Percentiles rank a stretch among this genome's conserved stretches.
phyloP scores from a whole-genome alignment of 2,797 vertebrate genomes.

The Echiichthys vipera region DNA sequence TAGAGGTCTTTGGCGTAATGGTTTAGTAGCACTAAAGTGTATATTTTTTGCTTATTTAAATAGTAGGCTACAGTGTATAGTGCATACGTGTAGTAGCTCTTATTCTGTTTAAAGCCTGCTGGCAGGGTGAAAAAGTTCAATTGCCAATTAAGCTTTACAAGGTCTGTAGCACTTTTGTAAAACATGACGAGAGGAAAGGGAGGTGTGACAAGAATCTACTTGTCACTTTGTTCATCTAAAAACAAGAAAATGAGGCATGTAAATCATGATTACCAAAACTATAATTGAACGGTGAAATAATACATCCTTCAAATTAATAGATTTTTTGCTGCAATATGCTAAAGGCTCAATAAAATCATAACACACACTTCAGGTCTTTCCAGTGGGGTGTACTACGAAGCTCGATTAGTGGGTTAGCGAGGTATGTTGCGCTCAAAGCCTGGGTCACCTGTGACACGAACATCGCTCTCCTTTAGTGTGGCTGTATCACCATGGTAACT shows the following conservation, averaged over 20 bases:
- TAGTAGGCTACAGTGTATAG: neutral
- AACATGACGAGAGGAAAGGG: neutral
- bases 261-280: neutral
- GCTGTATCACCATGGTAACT: no score
- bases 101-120: neutral
- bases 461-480: no score
- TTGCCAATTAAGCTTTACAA: constrained; percentile 22
- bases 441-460: no score
- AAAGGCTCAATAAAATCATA: no score
- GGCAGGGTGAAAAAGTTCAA: neutral
- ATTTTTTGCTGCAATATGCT: no score
- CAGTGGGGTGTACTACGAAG: no score
- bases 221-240: neutral
- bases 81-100: neutral
- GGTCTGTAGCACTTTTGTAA: neutral
- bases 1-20: neutral
- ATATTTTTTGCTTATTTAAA: neutral
- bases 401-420: no score
- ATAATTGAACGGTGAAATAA: neutral
- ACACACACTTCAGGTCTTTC: neutral
- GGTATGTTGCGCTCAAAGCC: no score
- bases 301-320: no score
- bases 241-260: neutral
- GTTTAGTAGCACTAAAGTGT: neutral
- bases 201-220: no score